Evolutionary conservation across 2,113 vertebrate genomes (phyloP).

Genomic region (Baryphthengus martii): DNA sequence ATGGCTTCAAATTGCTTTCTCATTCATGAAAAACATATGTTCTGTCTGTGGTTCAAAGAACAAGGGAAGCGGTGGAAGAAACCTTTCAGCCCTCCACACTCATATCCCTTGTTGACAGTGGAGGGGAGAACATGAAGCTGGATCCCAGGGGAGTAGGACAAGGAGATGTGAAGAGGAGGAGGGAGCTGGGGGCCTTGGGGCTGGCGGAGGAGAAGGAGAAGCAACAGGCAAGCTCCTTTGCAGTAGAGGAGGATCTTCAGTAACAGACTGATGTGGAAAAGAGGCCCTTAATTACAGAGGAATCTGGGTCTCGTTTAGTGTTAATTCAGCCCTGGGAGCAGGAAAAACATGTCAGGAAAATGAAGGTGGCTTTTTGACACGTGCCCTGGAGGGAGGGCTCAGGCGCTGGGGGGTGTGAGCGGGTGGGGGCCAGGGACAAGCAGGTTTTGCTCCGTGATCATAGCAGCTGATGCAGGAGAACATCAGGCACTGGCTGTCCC

Average conservation of each 20-base stretch:
- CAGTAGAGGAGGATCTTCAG: background rate
- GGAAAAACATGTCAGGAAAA: constrained; percentile 22
- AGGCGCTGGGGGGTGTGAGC: accelerated
- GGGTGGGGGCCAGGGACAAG: background rate
- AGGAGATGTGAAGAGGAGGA: background rate
- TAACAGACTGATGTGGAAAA: background rate
- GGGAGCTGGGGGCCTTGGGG: background rate
- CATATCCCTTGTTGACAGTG: background rate
- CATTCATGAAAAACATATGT: background rate
- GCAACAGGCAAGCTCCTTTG: background rate
- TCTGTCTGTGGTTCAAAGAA: background rate
- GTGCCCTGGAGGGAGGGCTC: background rate
- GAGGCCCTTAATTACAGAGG: background rate
- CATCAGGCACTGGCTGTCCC: background rate
- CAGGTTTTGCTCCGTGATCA: accelerated
- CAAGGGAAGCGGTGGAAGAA: background rate
- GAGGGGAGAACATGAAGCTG: background rate
- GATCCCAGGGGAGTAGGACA: background rate
- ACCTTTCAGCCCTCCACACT: background rate
- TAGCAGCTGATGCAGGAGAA: background rate
- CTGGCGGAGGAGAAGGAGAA: background rate
- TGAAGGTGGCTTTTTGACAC: background rate
- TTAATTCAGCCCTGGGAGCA: background rate
- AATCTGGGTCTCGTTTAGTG: background rate
- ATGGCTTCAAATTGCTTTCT: background rate